phyloP scores from a whole-genome alignment of 2,113 vertebrate genomes.

The Pachyramphus minor region DNA sequence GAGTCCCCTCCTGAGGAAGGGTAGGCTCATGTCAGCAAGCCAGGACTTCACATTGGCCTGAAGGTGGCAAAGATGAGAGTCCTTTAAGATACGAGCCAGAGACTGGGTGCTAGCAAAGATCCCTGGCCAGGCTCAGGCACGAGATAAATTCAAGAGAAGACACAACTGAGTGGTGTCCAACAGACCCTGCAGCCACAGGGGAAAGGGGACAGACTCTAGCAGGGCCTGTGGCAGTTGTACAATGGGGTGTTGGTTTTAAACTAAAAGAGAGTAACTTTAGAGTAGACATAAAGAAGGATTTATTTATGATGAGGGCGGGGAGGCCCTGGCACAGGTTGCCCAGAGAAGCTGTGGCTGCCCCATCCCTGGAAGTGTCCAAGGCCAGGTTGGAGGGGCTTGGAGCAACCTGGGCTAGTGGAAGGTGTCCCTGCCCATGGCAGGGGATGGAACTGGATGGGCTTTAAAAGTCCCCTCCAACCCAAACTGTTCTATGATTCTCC shows the following conservation, averaged over 20 bases:
- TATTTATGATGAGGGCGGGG: neutral
- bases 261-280: neutral
- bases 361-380: neutral
- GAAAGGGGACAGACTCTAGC: neutral
- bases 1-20: neutral
- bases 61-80: neutral
- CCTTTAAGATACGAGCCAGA: neutral
- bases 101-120: neutral
- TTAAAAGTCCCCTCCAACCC: neutral
- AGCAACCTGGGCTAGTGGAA: neutral
- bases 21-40: rapidly evolving
- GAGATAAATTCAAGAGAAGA: neutral
- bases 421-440: neutral
- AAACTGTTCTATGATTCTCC: rapidly evolving
- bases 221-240: neutral
- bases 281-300: neutral
- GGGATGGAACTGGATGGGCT: neutral
- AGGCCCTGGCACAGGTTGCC: neutral
- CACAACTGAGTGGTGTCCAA: neutral
- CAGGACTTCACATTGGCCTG: rapidly evolving
- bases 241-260: neutral
- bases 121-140: neutral
- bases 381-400: neutral
- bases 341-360: neutral
- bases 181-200: neutral